Conservation (phyloP, 2,113 vertebrate species). For the Pteropus alecto region DNA sequence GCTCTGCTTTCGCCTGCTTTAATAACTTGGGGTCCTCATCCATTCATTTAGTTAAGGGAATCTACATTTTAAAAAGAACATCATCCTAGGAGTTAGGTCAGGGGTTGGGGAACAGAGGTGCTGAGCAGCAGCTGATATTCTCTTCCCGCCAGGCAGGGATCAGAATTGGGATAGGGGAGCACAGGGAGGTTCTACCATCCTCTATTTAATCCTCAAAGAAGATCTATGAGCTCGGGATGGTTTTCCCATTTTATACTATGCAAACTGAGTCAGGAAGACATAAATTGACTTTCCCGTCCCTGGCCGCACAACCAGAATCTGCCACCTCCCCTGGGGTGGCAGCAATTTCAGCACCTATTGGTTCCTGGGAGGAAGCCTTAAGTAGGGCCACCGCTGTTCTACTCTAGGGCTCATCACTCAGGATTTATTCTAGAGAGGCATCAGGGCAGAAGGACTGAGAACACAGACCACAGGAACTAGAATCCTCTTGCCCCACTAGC, state of each 20-base stretch:
- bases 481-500: not conserved
- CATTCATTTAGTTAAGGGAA: not conserved
- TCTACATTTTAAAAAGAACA: not conserved
- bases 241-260: not conserved
- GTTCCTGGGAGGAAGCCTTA: not conserved
- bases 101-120: not conserved
- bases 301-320: not conserved
- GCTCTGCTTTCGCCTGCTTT: not conserved
- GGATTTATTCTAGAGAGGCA: not conserved
- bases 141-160: not conserved
- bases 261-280: not conserved
- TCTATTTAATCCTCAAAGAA: not conserved
- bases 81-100: not conserved
- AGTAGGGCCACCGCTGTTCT: not conserved
- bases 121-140: not conserved
- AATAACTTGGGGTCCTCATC: not conserved
- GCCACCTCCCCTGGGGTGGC: not conserved
- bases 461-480: not conserved
- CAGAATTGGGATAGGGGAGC: not conserved
- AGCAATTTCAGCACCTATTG: not conserved
- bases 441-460: not conserved
- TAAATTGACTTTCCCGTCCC: not conserved
- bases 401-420: not conserved
- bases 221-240: not conserved
- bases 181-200: not conserved